These are phyloP conservation scores for Sibirionetta formosa DNA, from an alignment of 2,797 vertebrate species.

Conservation along the genomic window DNA sequence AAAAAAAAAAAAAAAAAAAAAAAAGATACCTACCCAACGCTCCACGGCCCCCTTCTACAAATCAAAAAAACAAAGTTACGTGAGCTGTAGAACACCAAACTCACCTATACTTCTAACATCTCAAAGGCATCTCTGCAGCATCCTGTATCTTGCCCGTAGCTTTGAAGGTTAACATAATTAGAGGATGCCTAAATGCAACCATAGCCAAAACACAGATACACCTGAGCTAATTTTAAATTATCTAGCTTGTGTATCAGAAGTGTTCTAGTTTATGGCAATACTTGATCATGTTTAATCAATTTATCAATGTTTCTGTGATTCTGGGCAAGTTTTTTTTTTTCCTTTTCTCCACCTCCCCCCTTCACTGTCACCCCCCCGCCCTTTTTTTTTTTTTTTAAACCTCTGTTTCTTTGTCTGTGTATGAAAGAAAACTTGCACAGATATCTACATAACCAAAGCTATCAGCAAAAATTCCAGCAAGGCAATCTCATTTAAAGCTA, in stretches of 20 bases:
- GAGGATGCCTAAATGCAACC: background rate
- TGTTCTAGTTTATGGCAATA: background rate
- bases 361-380: too few relatives aligned
- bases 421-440: background rate
- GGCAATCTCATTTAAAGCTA: background rate
- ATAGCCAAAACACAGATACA: background rate
- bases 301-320: background rate
- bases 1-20: slow-evolving; percentile 2
- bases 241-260: background rate
- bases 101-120: slow-evolving; percentile 40
- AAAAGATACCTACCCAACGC: slow-evolving; percentile 64
- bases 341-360: background rate
- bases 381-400: fast-evolving
- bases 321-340: background rate
- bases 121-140: slow-evolving; percentile 24
- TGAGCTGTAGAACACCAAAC: slow-evolving; percentile 69
- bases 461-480: too few relatives aligned
- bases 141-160: background rate
- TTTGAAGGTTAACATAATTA: background rate
- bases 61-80: slow-evolving; percentile 76
- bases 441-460: background rate
- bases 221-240: background rate
- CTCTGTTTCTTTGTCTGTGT: background rate
- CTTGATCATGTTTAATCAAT: background rate
- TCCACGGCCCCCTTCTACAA: slow-evolving; percentile 75